Percentiles rank a stretch among this genome's conserved stretches.
Evolutionary conservation across 2,888 invertebrate species (phyloP).

Genomic region (Oithona nana): DNA sequence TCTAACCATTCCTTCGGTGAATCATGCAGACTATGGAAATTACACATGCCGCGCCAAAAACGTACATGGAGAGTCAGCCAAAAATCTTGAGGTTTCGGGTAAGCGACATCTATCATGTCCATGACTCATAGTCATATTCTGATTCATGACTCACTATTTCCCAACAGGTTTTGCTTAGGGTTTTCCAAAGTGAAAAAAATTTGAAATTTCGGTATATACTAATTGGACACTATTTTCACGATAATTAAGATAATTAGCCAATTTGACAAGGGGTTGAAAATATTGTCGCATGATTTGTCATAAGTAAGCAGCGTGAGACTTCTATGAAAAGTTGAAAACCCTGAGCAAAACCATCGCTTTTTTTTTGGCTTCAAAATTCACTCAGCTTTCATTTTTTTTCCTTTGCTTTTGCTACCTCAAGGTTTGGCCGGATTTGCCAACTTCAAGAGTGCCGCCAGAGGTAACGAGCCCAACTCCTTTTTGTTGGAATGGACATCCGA

Average conservation of each 20-base stretch:
- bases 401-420: not conserved
- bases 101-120: not conserved
- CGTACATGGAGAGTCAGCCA: not conserved
- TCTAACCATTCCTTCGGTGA: slow-evolving; percentile 3
- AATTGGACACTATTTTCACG: too few relatives aligned
- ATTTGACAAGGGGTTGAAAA: too few relatives aligned
- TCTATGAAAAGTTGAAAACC: too few relatives aligned
- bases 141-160: too few relatives aligned
- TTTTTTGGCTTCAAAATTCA: not conserved
- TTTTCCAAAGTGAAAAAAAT: too few relatives aligned
- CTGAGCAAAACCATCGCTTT: too few relatives aligned
- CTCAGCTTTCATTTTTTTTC: not conserved
- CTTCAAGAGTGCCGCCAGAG: not conserved
- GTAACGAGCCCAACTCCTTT: slow-evolving; percentile 3
- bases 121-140: too few relatives aligned
- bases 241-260: too few relatives aligned
- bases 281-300: too few relatives aligned
- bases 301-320: too few relatives aligned
- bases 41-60: slow-evolving; percentile 8
- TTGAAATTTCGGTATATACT: too few relatives aligned
- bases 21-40: slow-evolving; percentile 5
- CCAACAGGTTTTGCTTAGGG: too few relatives aligned
- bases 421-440: slow-evolving; percentile 10
- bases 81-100: slow-evolving; percentile 14
- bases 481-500: slow-evolving; percentile 11